Base-by-base conservation (phyloP, 1,140 invertebrate species). In the Pectinophora gossypiella region DNA sequence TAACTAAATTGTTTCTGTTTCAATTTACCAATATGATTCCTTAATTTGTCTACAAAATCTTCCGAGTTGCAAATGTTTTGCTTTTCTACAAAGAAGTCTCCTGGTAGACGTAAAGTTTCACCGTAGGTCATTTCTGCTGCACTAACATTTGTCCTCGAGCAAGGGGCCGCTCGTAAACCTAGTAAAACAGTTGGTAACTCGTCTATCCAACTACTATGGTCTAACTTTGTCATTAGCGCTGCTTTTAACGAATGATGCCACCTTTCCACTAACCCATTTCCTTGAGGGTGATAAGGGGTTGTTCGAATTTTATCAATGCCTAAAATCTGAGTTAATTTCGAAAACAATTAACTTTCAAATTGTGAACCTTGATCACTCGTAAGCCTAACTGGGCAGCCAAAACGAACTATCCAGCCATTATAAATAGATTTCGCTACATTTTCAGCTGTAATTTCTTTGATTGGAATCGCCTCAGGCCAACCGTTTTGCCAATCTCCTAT, bases 381-480 rank as follows among this genome's bases (percentile, higher is more conserved):
- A 3, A 84, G 47, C 5, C 49, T 46, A 0, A 56, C 1, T 0
- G 78, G 75, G 10, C 62, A 59, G 2, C 78, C 78, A 52, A 66
- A 84, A 9, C 66, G 53, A 2, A 51, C 32, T 9, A 79, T 65
- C 71, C 76, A 82, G 1, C 50, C 21, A 13, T 43, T 21, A 22
- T 52, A 50, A 10, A 75, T 43, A 7, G 35, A 42, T 49, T 19
- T 48, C 4, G 67, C 61, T 16, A 72, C 57, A 2, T 36, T 53
- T 18, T 66, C 58, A 6, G 85, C 81, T 5, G 69, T 59, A 0
- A 82, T 85, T 19, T 89, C 76, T 12, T 48, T 13, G 0, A 89
- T 20, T 2, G 88, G 88, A n/a, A 84, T 50, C 1, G 81, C 77
- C 64, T 88, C 87, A 0, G 76, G 83, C 84, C 82, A 90, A 9